A percentile compares a stretch with the other conserved stretches of the same genome.
Evolutionary conservation across 2,888 invertebrate genomes (phyloP).

Genomic region (Limnephilus rhombicus): DNA sequence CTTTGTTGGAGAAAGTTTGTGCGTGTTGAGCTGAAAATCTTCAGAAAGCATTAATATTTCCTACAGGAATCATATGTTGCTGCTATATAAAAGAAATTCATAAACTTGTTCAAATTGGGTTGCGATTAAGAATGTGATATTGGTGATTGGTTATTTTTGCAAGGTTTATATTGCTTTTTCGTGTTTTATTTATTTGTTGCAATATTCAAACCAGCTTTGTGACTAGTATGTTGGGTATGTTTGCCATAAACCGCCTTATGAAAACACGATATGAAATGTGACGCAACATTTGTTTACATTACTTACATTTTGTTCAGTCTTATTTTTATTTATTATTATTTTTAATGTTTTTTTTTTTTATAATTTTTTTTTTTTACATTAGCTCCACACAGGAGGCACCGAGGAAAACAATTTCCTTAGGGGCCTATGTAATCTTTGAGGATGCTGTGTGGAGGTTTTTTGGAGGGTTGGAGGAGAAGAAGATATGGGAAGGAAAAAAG

Average conservation of each 20-base stretch:
- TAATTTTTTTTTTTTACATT: no score
- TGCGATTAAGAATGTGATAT: constrained; percentile 16
- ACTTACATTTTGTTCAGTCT: no score
- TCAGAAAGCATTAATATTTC: constrained; percentile 7
- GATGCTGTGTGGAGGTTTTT: no score
- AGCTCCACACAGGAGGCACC: no score
- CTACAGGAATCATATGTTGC: constrained; percentile 17
- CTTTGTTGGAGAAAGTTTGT: constrained; percentile 30
- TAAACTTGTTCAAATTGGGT: constrained; percentile 24
- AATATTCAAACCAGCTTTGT: not conserved
- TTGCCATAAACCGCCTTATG: not conserved
- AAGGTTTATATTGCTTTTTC: constrained; percentile 16
- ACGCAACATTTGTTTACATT: no score
- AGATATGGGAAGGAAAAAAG: no score
- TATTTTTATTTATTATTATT: no score
- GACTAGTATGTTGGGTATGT: not conserved
- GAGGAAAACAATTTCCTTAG: no score
- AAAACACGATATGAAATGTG: no score
- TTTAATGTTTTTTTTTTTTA: no score
- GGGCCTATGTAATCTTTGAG: no score
- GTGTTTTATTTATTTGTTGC: not conserved
- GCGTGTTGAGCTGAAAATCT: constrained; percentile 36
- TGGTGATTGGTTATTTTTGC: constrained; percentile 22
- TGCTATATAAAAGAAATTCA: constrained; percentile 6
- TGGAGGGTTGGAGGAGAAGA: no score